These are phyloP conservation scores for Malacosoma neustria DNA, from an alignment of 2,888 invertebrate species.

Conservation along the genomic window DNA sequence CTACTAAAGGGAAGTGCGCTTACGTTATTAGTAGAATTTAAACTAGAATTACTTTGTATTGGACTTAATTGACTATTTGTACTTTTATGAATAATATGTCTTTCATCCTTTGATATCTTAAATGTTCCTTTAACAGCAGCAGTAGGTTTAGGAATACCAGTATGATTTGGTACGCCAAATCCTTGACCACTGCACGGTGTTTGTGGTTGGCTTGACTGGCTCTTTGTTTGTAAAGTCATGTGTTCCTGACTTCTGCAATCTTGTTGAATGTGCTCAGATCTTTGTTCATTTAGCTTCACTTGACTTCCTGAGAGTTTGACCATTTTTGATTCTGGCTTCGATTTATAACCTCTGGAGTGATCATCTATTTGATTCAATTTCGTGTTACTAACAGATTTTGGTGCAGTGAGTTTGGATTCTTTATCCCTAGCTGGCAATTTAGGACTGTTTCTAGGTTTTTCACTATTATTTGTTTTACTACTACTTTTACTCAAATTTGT, in stretches of 20 bases:
- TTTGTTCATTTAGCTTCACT: constrained; percentile 52
- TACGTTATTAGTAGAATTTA: constrained; percentile 69
- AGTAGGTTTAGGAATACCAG: constrained; percentile 91
- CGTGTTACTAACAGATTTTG: constrained; percentile 64
- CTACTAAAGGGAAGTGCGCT: constrained; percentile 62
- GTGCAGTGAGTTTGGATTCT: constrained; percentile 69
- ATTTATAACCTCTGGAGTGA: constrained; percentile 43
- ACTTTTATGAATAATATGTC: constrained; percentile 69
- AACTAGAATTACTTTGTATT: constrained; percentile 73
- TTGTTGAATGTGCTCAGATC: constrained; percentile 30
- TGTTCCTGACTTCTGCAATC: constrained; percentile 36
- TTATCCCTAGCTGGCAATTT: constrained; percentile 59
- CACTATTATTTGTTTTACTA: constrained; percentile 47
- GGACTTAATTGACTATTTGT: constrained; percentile 73
- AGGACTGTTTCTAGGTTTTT: constrained; percentile 62
- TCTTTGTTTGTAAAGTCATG: constrained; percentile 25
- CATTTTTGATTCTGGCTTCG: constrained; percentile 57
- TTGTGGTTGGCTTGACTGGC: constrained; percentile 30
- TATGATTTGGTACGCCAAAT: constrained; percentile 46
- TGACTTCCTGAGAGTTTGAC: constrained; percentile 64
- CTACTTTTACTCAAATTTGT: constrained; percentile 50
- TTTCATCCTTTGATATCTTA: constrained; percentile 78
- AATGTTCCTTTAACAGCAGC: constrained; percentile 93
- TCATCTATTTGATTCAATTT: constrained; percentile 67
- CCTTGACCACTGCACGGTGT: constrained; percentile 62